These are phyloP conservation scores for Asarcornis scutulata DNA, from an alignment of 2,113 vertebrate species.

Conservation along the genomic window DNA sequence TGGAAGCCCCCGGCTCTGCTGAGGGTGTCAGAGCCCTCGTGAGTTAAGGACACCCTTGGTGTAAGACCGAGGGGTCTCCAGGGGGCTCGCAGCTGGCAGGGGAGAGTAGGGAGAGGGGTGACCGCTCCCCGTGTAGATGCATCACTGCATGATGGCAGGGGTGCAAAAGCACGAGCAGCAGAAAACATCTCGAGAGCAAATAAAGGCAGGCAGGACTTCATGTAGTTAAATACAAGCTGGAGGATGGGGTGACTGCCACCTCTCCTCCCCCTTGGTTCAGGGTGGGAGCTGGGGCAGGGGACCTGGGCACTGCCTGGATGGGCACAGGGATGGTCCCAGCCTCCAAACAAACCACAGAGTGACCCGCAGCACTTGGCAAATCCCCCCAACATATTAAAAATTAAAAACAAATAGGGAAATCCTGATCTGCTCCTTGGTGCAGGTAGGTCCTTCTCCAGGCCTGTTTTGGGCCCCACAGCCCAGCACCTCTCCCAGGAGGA, in stretches of 20 bases:
- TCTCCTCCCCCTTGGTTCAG: accelerated
- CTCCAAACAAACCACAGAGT: accelerated
- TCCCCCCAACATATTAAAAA: neutral
- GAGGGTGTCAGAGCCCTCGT: too few species aligned
- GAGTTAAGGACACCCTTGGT: too few species aligned
- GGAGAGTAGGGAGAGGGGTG: neutral
- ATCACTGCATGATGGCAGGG: neutral
- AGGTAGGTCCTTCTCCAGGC: neutral
- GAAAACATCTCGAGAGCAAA: neutral
- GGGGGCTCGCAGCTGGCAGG: neutral
- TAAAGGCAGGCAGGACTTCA: neutral
- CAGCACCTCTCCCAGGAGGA: too few species aligned
- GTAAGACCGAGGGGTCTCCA: neutral
- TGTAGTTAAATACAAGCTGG: accelerated
- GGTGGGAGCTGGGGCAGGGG: neutral
- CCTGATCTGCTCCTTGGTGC: accelerated
- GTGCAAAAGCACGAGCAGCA: neutral
- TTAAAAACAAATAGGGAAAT: neutral
- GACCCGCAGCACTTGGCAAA: neutral
- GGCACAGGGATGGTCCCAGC: neutral
- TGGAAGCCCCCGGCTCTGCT: neutral
- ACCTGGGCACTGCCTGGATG: neutral
- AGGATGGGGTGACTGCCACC: neutral
- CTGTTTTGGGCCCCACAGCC: too few species aligned
- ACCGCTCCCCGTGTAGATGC: accelerated